Evolutionary conservation across 2,113 vertebrate genomes (phyloP).

Genomic region (Camelus bactrianus): DNA sequence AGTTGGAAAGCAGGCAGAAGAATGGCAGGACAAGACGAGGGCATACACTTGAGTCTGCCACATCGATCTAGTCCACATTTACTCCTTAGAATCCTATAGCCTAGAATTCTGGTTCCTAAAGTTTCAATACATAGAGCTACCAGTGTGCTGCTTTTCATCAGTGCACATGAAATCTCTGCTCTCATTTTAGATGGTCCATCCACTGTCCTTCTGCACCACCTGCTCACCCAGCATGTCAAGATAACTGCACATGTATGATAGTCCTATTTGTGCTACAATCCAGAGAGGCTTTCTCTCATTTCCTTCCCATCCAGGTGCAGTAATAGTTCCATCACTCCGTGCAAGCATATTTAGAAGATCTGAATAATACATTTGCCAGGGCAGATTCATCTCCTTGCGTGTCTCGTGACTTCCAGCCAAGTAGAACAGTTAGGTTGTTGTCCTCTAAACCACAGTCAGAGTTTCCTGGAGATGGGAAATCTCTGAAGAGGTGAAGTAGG

Average conservation of each 20-base stretch:
- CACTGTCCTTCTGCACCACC: not conserved
- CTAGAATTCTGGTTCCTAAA: not conserved
- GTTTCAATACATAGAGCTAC: not conserved
- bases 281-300: not conserved
- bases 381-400: not conserved
- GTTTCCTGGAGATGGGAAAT: constrained; percentile 66
- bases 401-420: constrained; percentile 58
- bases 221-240: not conserved
- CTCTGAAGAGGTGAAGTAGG: constrained; percentile 53
- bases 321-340: not conserved
- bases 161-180: not conserved
- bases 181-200: not conserved
- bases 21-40: not conserved
- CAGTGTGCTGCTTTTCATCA: not conserved
- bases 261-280: not conserved
- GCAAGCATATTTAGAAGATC: constrained; percentile 58
- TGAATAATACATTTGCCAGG: constrained; percentile 62
- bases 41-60: not conserved
- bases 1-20: not conserved
- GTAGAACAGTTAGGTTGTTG: constrained; percentile 60
- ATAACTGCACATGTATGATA: not conserved
- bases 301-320: not conserved
- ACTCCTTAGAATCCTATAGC: not conserved
- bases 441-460: constrained; percentile 41
- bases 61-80: not conserved